Evolutionary conservation across 2,797 vertebrate genomes (phyloP).

Genomic region (Oryzias dopingdopingensis): DNA sequence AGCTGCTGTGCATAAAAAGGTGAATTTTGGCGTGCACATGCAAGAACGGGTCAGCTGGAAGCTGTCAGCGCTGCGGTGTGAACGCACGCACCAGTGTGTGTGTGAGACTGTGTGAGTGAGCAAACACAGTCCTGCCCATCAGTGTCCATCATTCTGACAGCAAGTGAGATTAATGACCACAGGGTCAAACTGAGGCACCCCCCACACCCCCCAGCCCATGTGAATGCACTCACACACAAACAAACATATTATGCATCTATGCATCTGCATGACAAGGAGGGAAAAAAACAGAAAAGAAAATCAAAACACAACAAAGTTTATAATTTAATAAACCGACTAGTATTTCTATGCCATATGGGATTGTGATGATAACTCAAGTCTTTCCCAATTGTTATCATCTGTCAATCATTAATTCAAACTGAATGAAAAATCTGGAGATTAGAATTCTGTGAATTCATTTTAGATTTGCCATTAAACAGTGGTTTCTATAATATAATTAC

Average conservation of each 20-base stretch:
- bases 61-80: slow-evolving; percentile 57
- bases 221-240: slow-evolving; percentile 26
- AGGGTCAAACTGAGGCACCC: slow-evolving; percentile 67
- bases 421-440: too few species aligned
- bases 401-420: too few species aligned
- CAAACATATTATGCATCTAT: slow-evolving; percentile 32
- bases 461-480: too few species aligned
- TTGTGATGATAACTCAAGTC: too few species aligned
- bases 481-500: too few species aligned
- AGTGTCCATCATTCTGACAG: slow-evolving; percentile 80
- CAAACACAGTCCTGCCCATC: slow-evolving; percentile 72
- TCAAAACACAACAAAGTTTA: too few species aligned
- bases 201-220: slow-evolving; percentile 20
- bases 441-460: too few species aligned
- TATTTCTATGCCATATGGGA: too few species aligned
- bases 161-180: slow-evolving; percentile 80
- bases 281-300: too few species aligned
- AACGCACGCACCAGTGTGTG: slow-evolving; percentile 35
- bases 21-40: slow-evolving; percentile 12
- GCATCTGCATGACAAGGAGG: slow-evolving; percentile 13
- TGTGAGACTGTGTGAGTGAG: slow-evolving; percentile 40
- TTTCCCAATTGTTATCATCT: too few species aligned
- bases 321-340: too few species aligned
- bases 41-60: slow-evolving; percentile 36
- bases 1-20: slow-evolving; percentile 66